Evolutionary conservation across 2,888 invertebrate species (phyloP), one percentile per base, ranked within the genome.

Genomic region (Ypsolopha sequella): DNA sequence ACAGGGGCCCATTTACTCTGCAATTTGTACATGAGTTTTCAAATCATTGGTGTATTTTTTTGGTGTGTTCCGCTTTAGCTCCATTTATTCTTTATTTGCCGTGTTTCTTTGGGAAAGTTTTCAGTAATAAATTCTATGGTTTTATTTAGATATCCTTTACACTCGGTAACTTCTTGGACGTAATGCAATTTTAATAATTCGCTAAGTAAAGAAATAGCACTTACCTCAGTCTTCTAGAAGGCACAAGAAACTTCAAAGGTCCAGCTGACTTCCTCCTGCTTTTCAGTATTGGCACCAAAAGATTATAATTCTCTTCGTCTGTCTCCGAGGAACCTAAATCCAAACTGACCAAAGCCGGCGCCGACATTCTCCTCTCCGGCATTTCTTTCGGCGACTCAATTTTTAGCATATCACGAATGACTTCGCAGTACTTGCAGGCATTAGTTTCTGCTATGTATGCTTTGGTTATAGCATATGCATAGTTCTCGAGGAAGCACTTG

Each of bases 221-320:
- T 73, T 54, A 86, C 86, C 86, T 86, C 0, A 73, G 67, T 70
- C 80, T 73, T 60, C 82, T 73, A 6, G 81, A 70, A 63, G 84
- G 73, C 56, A 73, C 62, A 10, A 78, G 62, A 61, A 78, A 87
- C 61, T 79, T 81, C 54, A 87, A 55, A 1, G 85, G 85, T 0
- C 85, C 89, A 1, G 88, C 86, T 0, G 89, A 90, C 58, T 88
- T 89, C 59, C 90, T 81, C 55, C 90, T 73, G 43, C 72, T 70
- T 52, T 76, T 78, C 44, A 7, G 78, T 6, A 63, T 76, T 7
- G 89, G 88, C 58, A 88, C 88, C 56, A 84, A 73, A 52, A 89
- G 75, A 13, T 76, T 24, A 24, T 24, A 62, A 33, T 77, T 74
- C 35, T 82, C 85, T 9, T 82, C 81, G 9, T 84, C 86, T 10